Base-by-base conservation (phyloP, 2,797 vertebrate genomes). In the Pantherophis alleghaniensis region DNA sequence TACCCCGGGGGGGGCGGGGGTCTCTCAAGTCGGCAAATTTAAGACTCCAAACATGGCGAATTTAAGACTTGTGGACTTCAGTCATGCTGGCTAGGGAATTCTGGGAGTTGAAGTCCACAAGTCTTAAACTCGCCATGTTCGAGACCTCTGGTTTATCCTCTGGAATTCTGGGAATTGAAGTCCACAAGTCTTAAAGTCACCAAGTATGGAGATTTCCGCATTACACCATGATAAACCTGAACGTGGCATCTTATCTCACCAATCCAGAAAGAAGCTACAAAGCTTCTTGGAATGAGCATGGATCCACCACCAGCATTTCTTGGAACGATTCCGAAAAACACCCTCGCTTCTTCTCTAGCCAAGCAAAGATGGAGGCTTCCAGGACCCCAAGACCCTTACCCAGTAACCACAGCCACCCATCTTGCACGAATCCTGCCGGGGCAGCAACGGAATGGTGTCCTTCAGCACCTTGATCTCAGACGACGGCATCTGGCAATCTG, bases 341-440 rank as follows among this genome's bases (percentile, higher is more conserved):
- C 4, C 5, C 4, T 24, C n/a, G 5, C 57, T 26, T 60, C 32
- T 89, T 24, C 6, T 4, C 32, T 37, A 0, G 0, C 28, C 7
- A 2, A n/a, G 11, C 3, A 1, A 26, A 88, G 16, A 32, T 18
- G 51, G 28, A 13, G 24, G 51, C 37, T 14, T 5, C 86, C 86
- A 7, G 1, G 12, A 22, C 26, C 74, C 3, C 22, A 7, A 1
- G 28, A 32, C 14, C 51, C 97, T 98, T 97, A 99, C 99, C 98
- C 98, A 98, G 94, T 97, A 91, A 93, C 0, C 87, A 1, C 0
- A 92, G 0, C 94, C 96, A 4, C 74, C 74, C 9, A 11, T 42
- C 74, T 63, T 4, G 55, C 55, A 66, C 90, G 86, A 42, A 96
- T 96, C 66, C 94, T 94, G 66, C 97, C 96, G 95, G 93, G 95